Conservation (phyloP, 92 coral and sea anemone genomes). For the Heteractis magnifica region DNA sequence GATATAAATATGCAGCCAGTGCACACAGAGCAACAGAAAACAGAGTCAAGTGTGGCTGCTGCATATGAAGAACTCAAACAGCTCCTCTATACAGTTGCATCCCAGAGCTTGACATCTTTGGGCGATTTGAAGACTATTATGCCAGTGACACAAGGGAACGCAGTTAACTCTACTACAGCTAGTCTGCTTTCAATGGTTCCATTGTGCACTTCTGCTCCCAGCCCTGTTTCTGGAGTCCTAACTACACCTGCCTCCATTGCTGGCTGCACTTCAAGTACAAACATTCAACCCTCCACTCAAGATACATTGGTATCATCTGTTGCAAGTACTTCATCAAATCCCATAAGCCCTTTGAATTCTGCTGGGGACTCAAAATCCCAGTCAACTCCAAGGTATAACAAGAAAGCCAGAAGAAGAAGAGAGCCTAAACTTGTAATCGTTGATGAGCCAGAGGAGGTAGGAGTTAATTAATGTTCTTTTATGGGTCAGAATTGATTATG, state of each 20-base stretch:
- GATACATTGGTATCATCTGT: not conserved
- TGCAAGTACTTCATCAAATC: not conserved
- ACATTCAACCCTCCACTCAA: not conserved
- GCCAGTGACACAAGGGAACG: not conserved
- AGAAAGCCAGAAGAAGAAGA: constrained; percentile 3
- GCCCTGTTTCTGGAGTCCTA: not conserved
- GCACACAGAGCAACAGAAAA: not conserved
- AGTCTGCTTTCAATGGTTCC: not conserved
- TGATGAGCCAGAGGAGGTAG: constrained; percentile 99
- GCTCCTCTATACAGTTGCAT: constrained; percentile 17
- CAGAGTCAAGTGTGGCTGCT: constrained; percentile 24
- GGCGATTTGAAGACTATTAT: not conserved
- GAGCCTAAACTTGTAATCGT: constrained; percentile 82
- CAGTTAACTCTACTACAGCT: not conserved
- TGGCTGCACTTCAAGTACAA: not conserved
- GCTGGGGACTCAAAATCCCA: not conserved
- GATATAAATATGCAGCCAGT: not conserved
- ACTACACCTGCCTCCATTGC: constrained; percentile 9
- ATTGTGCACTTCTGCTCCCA: not conserved
- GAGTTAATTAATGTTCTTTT: not conserved
- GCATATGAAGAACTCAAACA: constrained; percentile 36
- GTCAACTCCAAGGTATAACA: constrained; percentile 7
- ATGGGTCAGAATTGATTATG: not conserved
- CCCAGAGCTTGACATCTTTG: constrained; percentile 16
- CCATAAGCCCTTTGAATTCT: not conserved